Percentiles rank a stretch among this genome's conserved stretches.
Conservation (phyloP, 2,113 vertebrate species). For the Potamarius usumacintae region DNA sequence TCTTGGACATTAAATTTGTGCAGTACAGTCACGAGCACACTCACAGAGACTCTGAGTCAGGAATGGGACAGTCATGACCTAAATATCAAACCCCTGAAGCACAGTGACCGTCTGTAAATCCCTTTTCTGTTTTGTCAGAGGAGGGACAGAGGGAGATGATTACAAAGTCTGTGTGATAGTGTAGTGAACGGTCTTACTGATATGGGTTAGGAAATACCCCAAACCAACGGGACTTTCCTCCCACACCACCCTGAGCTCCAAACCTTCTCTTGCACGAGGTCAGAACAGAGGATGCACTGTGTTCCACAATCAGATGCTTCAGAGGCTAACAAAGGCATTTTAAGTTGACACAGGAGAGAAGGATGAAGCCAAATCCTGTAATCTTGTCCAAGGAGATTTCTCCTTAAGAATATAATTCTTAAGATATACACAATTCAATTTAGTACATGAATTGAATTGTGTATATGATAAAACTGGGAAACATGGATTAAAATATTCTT, state of each 20-base stretch:
- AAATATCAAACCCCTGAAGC: background rate
- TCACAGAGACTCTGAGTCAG: background rate
- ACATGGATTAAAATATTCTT: background rate
- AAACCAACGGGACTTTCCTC: background rate
- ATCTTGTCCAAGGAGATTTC: background rate
- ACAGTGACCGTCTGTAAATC: background rate
- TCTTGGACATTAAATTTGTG: background rate
- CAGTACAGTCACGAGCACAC: background rate
- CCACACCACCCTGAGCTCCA: background rate
- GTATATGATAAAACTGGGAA: background rate
- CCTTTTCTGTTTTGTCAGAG: background rate
- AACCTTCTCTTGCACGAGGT: background rate
- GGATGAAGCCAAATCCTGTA: background rate
- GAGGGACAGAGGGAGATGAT: background rate
- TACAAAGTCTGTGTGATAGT: background rate
- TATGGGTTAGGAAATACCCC: conserved; percentile 1
- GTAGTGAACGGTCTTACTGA: background rate
- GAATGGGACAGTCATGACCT: background rate
- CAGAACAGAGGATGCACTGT: conserved; percentile 16
- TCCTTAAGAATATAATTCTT: background rate
- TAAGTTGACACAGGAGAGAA: background rate
- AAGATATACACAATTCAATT: too few species aligned
- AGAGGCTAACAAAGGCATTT: background rate
- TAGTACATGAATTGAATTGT: background rate
- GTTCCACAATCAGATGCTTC: background rate